phyloP scores from a whole-genome alignment of 2,797 vertebrate species.

The Sibirionetta formosa region DNA sequence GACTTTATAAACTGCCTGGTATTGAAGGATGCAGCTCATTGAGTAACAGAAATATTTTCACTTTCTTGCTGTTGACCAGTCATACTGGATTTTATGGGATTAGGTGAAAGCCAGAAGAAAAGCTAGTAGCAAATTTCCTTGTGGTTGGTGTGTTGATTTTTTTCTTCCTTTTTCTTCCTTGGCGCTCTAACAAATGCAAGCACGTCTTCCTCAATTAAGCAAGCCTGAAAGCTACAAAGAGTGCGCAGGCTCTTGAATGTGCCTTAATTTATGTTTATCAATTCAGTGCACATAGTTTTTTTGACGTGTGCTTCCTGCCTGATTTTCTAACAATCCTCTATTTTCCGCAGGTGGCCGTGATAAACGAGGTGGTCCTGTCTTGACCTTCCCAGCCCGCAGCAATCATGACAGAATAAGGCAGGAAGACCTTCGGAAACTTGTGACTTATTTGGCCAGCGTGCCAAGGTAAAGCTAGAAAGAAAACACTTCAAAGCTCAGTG shows the following conservation, averaged over 20 bases:
- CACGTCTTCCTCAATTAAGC: conserved; percentile 26
- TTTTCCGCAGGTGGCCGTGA: conserved; percentile 92
- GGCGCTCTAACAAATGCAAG: not conserved
- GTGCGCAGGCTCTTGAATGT: not conserved
- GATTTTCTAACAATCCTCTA: conserved; percentile 72
- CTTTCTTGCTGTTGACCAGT: not conserved
- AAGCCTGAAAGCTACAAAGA: not conserved
- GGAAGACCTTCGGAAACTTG: conserved; percentile 95
- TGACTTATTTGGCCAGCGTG: conserved; percentile 97
- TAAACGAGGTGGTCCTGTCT: conserved; percentile 96
- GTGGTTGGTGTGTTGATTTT: too few relatives aligned
- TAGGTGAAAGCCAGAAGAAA: conserved; percentile 16
- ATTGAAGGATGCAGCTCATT: rapidly evolving
- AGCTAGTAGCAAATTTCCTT: not conserved
- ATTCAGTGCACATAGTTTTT: conserved; percentile 50
- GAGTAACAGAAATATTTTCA: not conserved
- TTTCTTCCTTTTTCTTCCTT: not conserved
- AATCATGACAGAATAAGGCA: conserved; percentile 99
- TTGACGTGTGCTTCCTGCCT: conserved; percentile 64
- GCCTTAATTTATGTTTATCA: conserved; percentile 57
- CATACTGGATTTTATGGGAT: not conserved
- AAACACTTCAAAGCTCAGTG: conserved; percentile 66
- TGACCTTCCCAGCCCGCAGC: conserved; percentile 97
- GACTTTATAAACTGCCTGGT: rapidly evolving
- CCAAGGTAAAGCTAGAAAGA: conserved; percentile 90